Conservation (phyloP, 2,797 vertebrate genomes). For the Arctocebus calabarensis region DNA sequence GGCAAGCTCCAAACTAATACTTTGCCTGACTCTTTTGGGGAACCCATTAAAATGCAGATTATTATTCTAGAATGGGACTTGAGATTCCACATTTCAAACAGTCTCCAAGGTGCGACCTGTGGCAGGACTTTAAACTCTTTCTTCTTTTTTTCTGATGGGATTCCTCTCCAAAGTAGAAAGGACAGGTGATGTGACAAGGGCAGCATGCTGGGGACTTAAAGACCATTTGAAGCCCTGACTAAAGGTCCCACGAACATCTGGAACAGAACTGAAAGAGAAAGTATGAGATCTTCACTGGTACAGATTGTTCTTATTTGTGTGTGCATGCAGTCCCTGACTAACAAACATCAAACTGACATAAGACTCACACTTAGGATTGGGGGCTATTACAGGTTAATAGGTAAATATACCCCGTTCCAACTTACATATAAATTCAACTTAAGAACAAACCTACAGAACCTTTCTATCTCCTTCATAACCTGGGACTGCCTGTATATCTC, state of each 20-base stretch:
- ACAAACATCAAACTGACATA: too few species aligned
- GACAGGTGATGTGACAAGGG: background rate
- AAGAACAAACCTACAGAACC: too few species aligned
- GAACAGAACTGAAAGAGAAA: background rate
- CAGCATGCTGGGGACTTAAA: background rate
- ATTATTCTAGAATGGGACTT: background rate
- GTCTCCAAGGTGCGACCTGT: background rate
- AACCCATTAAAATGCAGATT: background rate
- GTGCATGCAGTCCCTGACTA: too few species aligned
- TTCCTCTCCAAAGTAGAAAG: background rate
- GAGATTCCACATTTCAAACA: background rate
- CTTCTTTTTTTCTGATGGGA: constrained; percentile 34
- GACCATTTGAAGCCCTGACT: background rate
- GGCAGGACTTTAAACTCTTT: background rate
- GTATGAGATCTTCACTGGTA: background rate
- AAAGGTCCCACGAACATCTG: constrained; percentile 1
- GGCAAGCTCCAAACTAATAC: background rate
- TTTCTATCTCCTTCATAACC: too few species aligned
- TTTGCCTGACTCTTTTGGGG: background rate
- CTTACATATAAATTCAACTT: too few species aligned
- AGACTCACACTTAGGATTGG: too few species aligned
- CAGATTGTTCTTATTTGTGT: background rate
- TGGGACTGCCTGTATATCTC: background rate
- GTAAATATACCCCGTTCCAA: too few species aligned
- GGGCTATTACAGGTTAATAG: too few species aligned